phyloP scores from a whole-genome alignment of 2,113 vertebrate species.

The Emydura subglobosa region DNA sequence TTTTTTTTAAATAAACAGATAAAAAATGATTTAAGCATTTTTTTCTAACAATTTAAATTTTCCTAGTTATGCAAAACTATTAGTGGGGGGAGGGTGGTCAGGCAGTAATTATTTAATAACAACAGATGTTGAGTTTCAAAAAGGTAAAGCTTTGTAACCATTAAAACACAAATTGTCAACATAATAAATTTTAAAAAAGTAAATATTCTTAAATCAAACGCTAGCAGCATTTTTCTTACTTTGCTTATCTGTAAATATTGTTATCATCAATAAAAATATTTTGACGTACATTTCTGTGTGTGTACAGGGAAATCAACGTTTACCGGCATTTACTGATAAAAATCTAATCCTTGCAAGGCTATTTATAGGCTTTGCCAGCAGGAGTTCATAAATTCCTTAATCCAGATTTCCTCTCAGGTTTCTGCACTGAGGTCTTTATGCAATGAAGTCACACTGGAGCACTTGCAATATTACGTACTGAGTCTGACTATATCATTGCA shows the following conservation, averaged over 20 bases:
- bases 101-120: background rate
- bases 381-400: constrained; percentile 6
- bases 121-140: background rate
- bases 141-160: background rate
- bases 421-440: background rate
- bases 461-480: background rate
- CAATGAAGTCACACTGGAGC: background rate
- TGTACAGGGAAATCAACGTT: background rate
- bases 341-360: background rate
- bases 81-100: background rate
- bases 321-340: background rate
- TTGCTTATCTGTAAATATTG: background rate
- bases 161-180: background rate
- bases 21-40: background rate
- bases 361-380: background rate
- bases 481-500: background rate
- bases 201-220: background rate
- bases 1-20: background rate
- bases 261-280: background rate
- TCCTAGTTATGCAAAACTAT: background rate
- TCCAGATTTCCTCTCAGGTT: background rate
- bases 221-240: background rate
- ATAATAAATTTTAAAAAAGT: background rate
- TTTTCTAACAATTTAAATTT: background rate
- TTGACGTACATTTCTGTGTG: background rate